These are phyloP conservation scores for Sminthopsis crassicaudata DNA, from an alignment of 2,113 vertebrate species.

Conservation along the genomic window DNA sequence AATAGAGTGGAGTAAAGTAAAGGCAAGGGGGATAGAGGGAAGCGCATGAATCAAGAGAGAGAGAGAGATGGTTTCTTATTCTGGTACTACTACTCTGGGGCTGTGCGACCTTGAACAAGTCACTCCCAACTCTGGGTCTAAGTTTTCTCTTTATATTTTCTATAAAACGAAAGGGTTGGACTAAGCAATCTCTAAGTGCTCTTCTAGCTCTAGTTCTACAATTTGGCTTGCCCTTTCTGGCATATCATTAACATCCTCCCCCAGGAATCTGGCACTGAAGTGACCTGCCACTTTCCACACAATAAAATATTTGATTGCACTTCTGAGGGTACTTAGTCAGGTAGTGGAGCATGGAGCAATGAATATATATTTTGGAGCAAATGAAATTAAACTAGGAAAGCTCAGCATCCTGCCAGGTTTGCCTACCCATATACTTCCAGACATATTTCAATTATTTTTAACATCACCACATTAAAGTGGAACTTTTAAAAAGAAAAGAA, in stretches of 20 bases:
- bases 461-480: background rate
- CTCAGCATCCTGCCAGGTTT: background rate
- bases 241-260: background rate
- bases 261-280: background rate
- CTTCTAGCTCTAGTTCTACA: background rate
- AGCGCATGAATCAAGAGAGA: background rate
- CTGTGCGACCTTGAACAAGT: background rate
- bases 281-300: background rate
- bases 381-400: background rate
- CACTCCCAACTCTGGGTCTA: background rate
- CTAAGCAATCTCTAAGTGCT: background rate
- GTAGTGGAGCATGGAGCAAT: background rate
- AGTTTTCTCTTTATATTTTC: background rate
- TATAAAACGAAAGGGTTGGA: background rate
- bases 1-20: background rate
- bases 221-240: background rate
- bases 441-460: background rate
- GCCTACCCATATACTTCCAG: background rate
- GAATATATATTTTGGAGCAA: constrained; percentile 1
- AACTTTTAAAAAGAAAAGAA: background rate
- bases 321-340: background rate
- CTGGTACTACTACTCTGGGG: background rate
- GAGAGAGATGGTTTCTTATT: background rate
- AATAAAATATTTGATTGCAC: constrained; percentile 1
- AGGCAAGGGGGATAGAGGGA: background rate